Evolutionary conservation across 2,797 vertebrate genomes (phyloP).

Genomic region (Ctenopoma multispine): DNA sequence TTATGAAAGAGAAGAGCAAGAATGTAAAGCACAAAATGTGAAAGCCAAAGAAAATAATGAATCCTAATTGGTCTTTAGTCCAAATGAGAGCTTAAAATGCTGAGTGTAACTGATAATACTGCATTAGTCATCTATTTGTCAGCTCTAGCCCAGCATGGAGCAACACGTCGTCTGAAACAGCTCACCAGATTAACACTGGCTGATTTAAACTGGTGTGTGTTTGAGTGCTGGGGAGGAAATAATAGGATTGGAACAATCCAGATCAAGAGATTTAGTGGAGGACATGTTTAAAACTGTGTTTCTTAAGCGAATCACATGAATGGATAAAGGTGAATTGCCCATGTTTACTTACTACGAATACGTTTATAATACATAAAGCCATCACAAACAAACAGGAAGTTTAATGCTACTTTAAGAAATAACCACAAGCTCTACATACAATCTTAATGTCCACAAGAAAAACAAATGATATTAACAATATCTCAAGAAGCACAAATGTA

Average conservation of each 20-base stretch:
- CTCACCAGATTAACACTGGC: conserved; percentile 35
- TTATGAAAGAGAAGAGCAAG: not conserved
- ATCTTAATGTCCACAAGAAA: too few relatives aligned
- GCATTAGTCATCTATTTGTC: conserved; percentile 39
- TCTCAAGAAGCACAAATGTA: too few relatives aligned
- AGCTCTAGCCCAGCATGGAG: conserved; percentile 11
- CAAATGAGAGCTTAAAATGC: conserved; percentile 21
- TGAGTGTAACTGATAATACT: conserved; percentile 16
- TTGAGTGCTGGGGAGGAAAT: conserved; percentile 35
- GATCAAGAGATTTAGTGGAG: conserved; percentile 49
- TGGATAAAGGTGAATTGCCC: too few relatives aligned
- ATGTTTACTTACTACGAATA: too few relatives aligned
- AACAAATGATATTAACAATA: too few relatives aligned
- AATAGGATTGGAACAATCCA: conserved; percentile 53
- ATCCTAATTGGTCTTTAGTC: not conserved
- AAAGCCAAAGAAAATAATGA: conserved; percentile 16
- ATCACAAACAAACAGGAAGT: too few relatives aligned
- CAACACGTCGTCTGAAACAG: conserved; percentile 15
- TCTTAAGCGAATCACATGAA: conserved; percentile 35
- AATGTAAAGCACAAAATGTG: not conserved
- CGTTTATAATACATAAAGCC: too few relatives aligned
- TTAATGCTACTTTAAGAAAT: too few relatives aligned
- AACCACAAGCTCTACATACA: too few relatives aligned
- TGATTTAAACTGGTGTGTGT: conserved; percentile 42
- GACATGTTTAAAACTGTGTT: conserved; percentile 34